Conservation (phyloP, 2,797 vertebrate genomes). For the Peromyscus melanophrys region DNA sequence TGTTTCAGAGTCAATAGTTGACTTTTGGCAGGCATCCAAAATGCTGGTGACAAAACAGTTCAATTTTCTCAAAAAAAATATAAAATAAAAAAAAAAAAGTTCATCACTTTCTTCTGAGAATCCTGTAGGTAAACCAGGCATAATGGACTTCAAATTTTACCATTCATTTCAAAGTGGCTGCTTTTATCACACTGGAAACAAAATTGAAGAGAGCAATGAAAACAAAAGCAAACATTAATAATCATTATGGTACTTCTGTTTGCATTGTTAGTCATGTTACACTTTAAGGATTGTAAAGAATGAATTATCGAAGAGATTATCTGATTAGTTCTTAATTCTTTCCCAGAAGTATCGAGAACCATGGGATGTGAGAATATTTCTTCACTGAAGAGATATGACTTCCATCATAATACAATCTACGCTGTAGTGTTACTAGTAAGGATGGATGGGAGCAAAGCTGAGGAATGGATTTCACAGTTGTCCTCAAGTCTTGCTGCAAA, state of each 20-base stretch:
- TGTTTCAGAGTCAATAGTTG: neutral
- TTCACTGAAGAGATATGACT: constrained; percentile 46
- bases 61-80: constrained; percentile 23
- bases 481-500: constrained; percentile 29
- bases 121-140: neutral
- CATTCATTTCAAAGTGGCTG: constrained; percentile 10
- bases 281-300: constrained; percentile 45
- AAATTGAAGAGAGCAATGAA: constrained; percentile 10
- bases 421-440: neutral
- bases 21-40: constrained; percentile 37
- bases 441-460: neutral
- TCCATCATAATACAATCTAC: neutral
- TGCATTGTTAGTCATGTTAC: neutral
- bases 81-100: neutral
- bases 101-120: constrained; percentile 35
- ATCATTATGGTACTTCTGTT: neutral
- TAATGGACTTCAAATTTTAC: constrained; percentile 43
- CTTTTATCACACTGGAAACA: constrained; percentile 31
- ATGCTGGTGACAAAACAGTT: neutral
- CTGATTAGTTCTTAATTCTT: constrained; percentile 76
- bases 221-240: constrained; percentile 54
- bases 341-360: constrained; percentile 39
- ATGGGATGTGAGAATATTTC: constrained; percentile 8
- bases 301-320: constrained; percentile 70
- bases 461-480: neutral